Evolutionary conservation across 2,113 vertebrate species (phyloP).

Genomic region (Forbesichthys papilliferus): DNA sequence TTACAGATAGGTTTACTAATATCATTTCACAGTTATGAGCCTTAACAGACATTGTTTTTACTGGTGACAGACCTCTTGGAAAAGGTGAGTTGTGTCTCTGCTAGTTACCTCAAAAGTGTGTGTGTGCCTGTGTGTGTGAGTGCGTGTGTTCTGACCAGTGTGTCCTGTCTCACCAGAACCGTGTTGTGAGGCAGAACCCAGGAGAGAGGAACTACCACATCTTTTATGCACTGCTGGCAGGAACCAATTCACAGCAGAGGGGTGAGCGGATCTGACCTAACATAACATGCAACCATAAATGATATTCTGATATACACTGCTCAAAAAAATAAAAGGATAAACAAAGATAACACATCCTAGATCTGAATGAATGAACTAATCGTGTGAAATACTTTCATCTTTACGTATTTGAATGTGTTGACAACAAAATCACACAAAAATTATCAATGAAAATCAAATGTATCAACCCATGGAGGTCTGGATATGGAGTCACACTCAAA

Average conservation of each 20-base stretch:
- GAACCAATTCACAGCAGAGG: slow-evolving; percentile 83
- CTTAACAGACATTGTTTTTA: slow-evolving; percentile 53
- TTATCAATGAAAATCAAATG: too few relatives aligned
- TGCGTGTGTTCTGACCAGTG: slow-evolving; percentile 8
- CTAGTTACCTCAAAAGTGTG: neutral
- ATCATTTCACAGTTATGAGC: slow-evolving; percentile 7
- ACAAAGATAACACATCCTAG: too few relatives aligned
- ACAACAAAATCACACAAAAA: too few relatives aligned
- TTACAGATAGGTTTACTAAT: too few relatives aligned
- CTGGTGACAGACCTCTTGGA: slow-evolving; percentile 68
- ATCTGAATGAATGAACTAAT: too few relatives aligned
- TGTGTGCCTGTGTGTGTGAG: slow-evolving; percentile 30
- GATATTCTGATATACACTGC: too few relatives aligned
- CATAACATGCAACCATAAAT: neutral
- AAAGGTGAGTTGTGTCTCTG: slow-evolving; percentile 53
- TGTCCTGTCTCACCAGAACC: slow-evolving; percentile 80
- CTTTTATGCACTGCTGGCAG: slow-evolving; percentile 95
- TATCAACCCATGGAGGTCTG: too few relatives aligned
- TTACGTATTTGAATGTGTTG: too few relatives aligned
- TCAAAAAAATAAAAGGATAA: too few relatives aligned
- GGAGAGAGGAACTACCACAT: slow-evolving; percentile 98
- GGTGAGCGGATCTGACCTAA: slow-evolving; percentile 70
- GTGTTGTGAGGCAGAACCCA: slow-evolving; percentile 95
- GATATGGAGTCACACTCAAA: too few relatives aligned
- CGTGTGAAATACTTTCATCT: too few relatives aligned